Evolutionary conservation across 2,797 vertebrate species (phyloP), one percentile per base, ranked within the genome.

Genomic region (Poeciliopsis gracilis): DNA sequence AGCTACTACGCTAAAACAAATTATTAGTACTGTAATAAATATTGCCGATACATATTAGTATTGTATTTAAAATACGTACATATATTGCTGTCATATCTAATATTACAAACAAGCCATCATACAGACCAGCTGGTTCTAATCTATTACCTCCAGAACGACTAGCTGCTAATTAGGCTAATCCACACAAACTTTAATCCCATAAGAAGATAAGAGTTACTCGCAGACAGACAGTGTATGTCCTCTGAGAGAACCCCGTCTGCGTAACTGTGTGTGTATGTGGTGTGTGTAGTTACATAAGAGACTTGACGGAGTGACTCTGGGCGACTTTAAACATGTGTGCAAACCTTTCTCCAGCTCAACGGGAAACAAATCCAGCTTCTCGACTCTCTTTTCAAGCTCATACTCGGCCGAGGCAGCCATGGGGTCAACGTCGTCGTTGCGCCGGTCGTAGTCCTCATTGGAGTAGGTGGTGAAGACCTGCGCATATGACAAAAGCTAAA

Each of bases 391-490:
- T 94, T 99, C 98, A 92, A 99, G 95, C 93, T 99, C 98, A 0
- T 99, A 99, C 90, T 99, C 98, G 0, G 98, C 98, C 0, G 98
- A 99, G 15, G 98, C 98, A 0, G 98, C 98, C 98, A 99, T 99
- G 77, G 98, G 98, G 78, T 99, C 98, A 0, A 99, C 97, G 0
- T 99, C 98, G 71, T 99, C 98, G 0, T 99, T 99, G 8, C 98
- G 97, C 0, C 98, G 95, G 80, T 99, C 98, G 0, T 99, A 99
- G 79, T 99, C 98, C 81, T 99, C 97, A 0, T 99, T 99, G 59
- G 96, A 98, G 89, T 98, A 99, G 66, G 98, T 99, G 84, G 97
- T 98, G 93, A 99, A 99, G 82, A 99, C 98, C 98, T 99, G 7
- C 0, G n/a, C 36, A 61, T 0, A 20, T 46, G 43, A 41, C 11